Evolutionary conservation across 2,113 vertebrate genomes (phyloP).

Genomic region (Mus musculus): DNA sequence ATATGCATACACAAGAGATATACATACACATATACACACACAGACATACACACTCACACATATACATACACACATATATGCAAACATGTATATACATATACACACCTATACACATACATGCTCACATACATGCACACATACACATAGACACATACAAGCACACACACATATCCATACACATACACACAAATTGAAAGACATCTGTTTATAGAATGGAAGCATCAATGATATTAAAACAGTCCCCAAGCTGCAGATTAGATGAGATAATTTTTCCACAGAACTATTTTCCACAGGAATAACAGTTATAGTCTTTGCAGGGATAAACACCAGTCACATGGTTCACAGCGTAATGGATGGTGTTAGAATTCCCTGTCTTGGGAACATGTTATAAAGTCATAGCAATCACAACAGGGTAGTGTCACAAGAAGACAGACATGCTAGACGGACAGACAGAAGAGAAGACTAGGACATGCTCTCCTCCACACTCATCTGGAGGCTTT

Average conservation of each 20-base stretch:
- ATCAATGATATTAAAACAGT: neutral
- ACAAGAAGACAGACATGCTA: neutral
- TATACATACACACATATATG: neutral
- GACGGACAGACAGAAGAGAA: neutral
- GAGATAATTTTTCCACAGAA: neutral
- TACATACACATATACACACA: neutral
- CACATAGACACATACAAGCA: neutral
- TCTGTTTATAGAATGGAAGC: neutral
- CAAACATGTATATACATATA: rapidly evolving
- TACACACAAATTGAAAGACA: neutral
- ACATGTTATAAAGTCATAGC: neutral
- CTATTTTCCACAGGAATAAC: neutral
- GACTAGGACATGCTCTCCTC: neutral
- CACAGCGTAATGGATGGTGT: neutral
- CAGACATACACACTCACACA: too few relatives aligned
- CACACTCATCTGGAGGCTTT: neutral
- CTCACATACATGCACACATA: neutral
- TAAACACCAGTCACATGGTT: neutral
- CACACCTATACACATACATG: neutral
- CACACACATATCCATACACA: too few relatives aligned
- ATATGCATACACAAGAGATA: neutral
- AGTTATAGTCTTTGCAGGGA: neutral
- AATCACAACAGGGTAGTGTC: neutral
- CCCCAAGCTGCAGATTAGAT: neutral
- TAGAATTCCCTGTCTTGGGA: neutral